These are phyloP conservation scores for Trissoscelio sp. DNA, from an alignment of 2,888 invertebrate genomes.

Conservation along the genomic window DNA sequence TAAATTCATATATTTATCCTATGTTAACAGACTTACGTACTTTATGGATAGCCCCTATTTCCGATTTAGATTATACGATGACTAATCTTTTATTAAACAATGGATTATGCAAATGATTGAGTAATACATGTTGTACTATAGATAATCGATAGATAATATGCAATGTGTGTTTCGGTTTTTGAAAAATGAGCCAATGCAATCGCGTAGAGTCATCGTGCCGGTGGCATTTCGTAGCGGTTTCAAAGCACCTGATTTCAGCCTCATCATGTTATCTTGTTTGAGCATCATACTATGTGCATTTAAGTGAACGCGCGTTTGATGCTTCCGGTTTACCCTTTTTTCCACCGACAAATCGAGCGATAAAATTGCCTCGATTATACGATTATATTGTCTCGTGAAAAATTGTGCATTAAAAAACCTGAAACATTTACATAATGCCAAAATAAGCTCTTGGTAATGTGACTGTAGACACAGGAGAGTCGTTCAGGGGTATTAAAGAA, in stretches of 20 bases:
- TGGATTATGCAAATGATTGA: not conserved
- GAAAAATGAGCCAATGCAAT: conserved; percentile 8
- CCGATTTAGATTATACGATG: not conserved
- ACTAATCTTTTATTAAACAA: not conserved
- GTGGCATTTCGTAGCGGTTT: conserved; percentile 23
- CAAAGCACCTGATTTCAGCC: conserved; percentile 28
- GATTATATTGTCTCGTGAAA: too few species aligned
- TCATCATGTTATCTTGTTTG: conserved; percentile 31
- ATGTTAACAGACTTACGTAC: too few species aligned
- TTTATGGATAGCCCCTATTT: too few species aligned
- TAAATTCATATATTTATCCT: too few species aligned
- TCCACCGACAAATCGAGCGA: not conserved
- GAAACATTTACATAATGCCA: conserved; percentile 9
- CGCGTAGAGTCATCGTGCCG: conserved; percentile 8
- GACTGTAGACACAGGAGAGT: not conserved
- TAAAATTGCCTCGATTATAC: too few species aligned
- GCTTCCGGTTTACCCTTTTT: not conserved
- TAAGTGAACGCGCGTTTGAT: conserved; percentile 27
- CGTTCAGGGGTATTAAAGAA: not conserved
- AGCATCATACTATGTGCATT: conserved; percentile 18
- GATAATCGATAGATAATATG: not conserved
- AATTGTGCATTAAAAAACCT: conserved; percentile 10
- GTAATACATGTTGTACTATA: not conserved
- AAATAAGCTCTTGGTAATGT: conserved; percentile 8
- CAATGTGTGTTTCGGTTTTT: not conserved